Evolutionary conservation across 2,113 vertebrate species (phyloP), one percentile per base, ranked within the genome.

Genomic region (Pica pica): DNA sequence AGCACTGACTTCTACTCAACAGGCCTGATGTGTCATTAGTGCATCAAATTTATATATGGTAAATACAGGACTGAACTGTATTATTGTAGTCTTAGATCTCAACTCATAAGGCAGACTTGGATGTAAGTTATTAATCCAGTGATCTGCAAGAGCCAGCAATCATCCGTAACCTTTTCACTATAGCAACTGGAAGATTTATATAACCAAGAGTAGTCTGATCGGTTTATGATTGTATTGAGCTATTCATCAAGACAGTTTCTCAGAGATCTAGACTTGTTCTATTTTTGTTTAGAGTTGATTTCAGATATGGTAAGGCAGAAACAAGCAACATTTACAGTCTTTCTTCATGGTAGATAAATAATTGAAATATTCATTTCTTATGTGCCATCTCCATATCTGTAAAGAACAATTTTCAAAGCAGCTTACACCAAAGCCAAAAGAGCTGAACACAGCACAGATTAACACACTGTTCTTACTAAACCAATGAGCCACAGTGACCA

Each of bases 191-290:
- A 83, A 87, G 86, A 95, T 95, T 95, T 89, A 89, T 91, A 35
- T 69, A 93, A 91, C 69, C 89, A 86, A 50, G 75, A 93, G 71
- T 7, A 92, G 27, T 47, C 69, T 92, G 93, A 96, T 79, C 71
- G 46, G 37, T 95, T 96, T 84, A 96, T 57, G 90, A 96, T 83
- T 75, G 57, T 83, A 91, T 91, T 52, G 67, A 94, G 83, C 81
- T 88, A 94, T 95, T 95, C 24, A 92, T 95, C 96, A 95, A 92
- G 89, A 78, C 47, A 78, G 33, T 92, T 95, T 88, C 86, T 81
- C 64, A 76, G 69, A 85, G 70, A 95, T 73, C 56, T 91, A 93
- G 79, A 90, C 80, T 81, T 63, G 44, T 14, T 69, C 75, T 92
- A n/a, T 53, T 89, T 95, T 87, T 94, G 31, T 89, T 93, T 90